Conservation (phyloP, 2,113 vertebrate genomes). For the Diadophis punctatus region DNA sequence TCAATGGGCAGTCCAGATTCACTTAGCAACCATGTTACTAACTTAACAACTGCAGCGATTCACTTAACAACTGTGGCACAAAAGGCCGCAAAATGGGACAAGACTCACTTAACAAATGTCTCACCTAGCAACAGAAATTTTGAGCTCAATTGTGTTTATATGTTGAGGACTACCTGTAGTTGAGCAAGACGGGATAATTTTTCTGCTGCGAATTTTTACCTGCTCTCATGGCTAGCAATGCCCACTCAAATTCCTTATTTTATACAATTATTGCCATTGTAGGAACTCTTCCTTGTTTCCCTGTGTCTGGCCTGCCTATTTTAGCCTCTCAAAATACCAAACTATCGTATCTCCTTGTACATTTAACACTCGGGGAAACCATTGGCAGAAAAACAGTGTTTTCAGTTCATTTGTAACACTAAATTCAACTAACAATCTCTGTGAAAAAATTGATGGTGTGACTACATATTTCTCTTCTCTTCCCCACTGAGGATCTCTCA, state of each 20-base stretch:
- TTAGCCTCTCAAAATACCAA: not conserved
- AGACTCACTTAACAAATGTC: not conserved
- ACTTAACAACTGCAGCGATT: not conserved
- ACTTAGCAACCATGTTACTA: not conserved
- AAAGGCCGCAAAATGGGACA: not conserved
- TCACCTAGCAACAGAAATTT: not conserved
- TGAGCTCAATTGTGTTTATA: not conserved
- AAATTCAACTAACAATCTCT: not conserved
- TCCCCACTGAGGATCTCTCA: constrained; percentile 9
- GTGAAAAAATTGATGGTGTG: not conserved
- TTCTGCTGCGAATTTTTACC: not conserved
- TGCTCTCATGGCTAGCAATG: not conserved
- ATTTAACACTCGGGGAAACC: not conserved
- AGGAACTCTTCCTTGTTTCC: not conserved
- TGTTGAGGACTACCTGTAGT: not conserved
- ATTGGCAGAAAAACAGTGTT: not conserved
- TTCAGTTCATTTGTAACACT: not conserved
- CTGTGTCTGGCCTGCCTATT: not conserved
- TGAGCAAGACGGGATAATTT: not conserved
- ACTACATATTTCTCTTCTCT: constrained; percentile 23
- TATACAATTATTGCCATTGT: not conserved
- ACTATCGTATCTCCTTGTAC: not conserved
- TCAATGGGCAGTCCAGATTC: not conserved
- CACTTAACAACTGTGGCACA: not conserved
- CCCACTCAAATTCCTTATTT: not conserved